Conservation (phyloP, 1,140 invertebrate genomes). For the Apis dorsata region DNA sequence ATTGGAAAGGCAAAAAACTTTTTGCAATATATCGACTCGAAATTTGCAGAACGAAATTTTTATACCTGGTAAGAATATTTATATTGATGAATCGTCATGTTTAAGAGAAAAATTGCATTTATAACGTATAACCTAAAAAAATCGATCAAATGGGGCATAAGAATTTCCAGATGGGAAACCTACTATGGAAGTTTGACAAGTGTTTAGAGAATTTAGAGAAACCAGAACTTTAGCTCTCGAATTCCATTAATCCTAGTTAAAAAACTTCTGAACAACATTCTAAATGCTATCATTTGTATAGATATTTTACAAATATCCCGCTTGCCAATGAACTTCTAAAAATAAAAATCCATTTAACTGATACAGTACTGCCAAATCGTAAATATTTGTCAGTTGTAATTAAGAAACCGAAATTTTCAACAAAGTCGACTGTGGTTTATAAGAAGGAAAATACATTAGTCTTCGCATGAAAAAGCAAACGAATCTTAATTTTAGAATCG, state of each 20-base stretch:
- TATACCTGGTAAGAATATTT: not conserved
- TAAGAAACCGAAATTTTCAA: slow-evolving; percentile 45
- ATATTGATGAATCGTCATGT: not conserved
- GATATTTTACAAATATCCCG: slow-evolving; percentile 52
- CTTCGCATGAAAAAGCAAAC: slow-evolving; percentile 57
- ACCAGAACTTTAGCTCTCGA: slow-evolving; percentile 39
- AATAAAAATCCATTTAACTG: slow-evolving; percentile 50
- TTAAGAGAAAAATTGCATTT: not conserved
- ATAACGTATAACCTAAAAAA: not conserved
- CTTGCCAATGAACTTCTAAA: slow-evolving; percentile 54
- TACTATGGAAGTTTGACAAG: slow-evolving; percentile 39
- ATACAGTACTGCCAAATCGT: slow-evolving; percentile 52
- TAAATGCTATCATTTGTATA: slow-evolving; percentile 27
- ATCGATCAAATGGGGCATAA: not conserved
- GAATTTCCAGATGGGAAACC: not conserved
- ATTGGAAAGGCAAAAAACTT: not conserved
- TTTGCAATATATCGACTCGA: not conserved
- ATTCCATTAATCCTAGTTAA: slow-evolving; percentile 44
- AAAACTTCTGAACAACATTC: slow-evolving; percentile 46
- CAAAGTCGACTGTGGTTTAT: slow-evolving; percentile 44
- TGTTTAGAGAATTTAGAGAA: not conserved
- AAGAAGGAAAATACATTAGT: slow-evolving; percentile 44
- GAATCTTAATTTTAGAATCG: slow-evolving; percentile 40
- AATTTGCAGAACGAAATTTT: not conserved
- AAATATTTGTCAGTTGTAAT: slow-evolving; percentile 53